Evolutionary conservation across 2,113 vertebrate genomes (phyloP).

Genomic region (Cyanistes caeruleus): DNA sequence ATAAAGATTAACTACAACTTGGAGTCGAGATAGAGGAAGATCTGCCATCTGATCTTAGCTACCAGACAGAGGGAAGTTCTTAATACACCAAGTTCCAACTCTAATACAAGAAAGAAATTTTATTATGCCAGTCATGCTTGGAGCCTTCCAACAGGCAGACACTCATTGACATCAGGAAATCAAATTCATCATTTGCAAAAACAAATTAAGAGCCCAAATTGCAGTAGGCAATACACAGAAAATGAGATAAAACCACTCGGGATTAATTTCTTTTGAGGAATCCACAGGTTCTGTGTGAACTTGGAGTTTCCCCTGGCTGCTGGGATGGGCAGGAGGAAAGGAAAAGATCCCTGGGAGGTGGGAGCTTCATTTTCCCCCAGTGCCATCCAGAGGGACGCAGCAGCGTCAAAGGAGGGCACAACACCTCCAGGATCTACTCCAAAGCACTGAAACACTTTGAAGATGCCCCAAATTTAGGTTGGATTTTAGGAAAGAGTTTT

Average conservation of each 20-base stretch:
- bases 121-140: constrained; percentile 31
- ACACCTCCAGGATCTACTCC: neutral
- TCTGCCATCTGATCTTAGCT: neutral
- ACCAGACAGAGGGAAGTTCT: neutral
- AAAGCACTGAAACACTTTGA: neutral
- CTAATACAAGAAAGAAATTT: neutral
- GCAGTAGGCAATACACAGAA: neutral
- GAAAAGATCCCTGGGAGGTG: neutral
- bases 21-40: neutral
- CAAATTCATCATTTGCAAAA: neutral
- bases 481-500: neutral
- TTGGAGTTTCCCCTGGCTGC: neutral
- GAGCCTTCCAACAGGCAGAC: neutral
- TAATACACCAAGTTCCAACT: neutral
- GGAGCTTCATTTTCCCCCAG: neutral
- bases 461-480: neutral
- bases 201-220: constrained; percentile 37
- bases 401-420: neutral
- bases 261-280: neutral
- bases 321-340: neutral
- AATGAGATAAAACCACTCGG: neutral
- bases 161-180: neutral
- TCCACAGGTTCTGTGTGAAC: neutral
- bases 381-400: neutral
- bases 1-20: neutral